Conservation (phyloP, 2,888 invertebrate genomes). For the Sepiola atlantica region DNA sequence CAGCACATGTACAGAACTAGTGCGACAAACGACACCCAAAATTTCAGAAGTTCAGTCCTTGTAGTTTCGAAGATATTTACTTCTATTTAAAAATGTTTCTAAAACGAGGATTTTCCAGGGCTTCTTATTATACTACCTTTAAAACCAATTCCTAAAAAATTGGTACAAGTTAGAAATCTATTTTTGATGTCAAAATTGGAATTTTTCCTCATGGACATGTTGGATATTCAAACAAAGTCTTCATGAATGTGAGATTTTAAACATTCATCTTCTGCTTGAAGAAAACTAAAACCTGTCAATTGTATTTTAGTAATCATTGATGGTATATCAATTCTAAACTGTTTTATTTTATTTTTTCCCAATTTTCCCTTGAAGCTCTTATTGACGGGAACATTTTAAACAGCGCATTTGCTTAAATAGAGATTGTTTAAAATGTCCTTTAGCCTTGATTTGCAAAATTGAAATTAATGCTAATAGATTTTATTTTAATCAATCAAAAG, state of each 20-base stretch:
- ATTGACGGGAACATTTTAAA: background rate
- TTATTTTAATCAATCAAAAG: slow-evolving; percentile 6
- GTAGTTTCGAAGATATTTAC: too few relatives aligned
- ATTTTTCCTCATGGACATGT: too few relatives aligned
- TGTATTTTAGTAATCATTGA: background rate
- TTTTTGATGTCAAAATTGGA: too few relatives aligned
- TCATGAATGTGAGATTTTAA: background rate
- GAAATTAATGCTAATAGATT: background rate
- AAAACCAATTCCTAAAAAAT: too few relatives aligned
- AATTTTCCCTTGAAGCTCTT: background rate
- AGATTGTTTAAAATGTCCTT: background rate
- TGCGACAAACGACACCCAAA: too few relatives aligned
- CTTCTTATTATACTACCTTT: too few relatives aligned
- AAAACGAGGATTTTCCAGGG: too few relatives aligned
- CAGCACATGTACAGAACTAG: too few relatives aligned
- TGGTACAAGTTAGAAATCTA: too few relatives aligned
- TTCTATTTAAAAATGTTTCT: too few relatives aligned
- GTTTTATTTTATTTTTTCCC: background rate
- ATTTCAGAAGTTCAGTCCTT: too few relatives aligned
- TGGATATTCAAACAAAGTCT: background rate
- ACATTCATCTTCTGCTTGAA: background rate
- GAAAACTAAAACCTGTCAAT: background rate
- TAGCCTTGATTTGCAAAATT: slow-evolving; percentile 1
- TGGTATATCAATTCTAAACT: background rate
- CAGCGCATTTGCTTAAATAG: background rate